Evolutionary conservation across 2,797 vertebrate genomes (phyloP).

Genomic region (Gymnocypris eckloni): DNA sequence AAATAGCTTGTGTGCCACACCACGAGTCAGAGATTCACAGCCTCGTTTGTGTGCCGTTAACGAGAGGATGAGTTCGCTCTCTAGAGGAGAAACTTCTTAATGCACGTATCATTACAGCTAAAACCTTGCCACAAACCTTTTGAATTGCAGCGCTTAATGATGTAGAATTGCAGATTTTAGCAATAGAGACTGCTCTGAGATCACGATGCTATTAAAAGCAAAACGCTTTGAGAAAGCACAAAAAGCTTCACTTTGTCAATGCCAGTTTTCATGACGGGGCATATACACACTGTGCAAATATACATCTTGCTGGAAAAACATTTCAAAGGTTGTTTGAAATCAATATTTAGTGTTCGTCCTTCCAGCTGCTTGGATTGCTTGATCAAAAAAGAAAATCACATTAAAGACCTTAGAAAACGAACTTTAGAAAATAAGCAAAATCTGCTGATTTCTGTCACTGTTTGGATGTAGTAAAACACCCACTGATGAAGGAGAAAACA

Average conservation of each 20-base stretch:
- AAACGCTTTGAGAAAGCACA: neutral
- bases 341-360: neutral
- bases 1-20: conserved; percentile 16
- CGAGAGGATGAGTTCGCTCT: neutral
- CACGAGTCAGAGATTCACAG: conserved; percentile 14
- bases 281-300: neutral
- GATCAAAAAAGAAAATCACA: neutral
- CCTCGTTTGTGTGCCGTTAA: neutral
- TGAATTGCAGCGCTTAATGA: neutral
- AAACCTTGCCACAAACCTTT: neutral
- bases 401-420: neutral
- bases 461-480: neutral
- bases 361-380: neutral
- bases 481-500: neutral
- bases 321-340: neutral
- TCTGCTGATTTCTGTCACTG: neutral
- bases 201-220: conserved; percentile 4
- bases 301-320: neutral
- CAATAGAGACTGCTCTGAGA: neutral
- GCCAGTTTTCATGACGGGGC: neutral
- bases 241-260: conserved; percentile 12
- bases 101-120: neutral
- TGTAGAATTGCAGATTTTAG: neutral
- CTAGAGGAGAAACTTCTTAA: conserved; percentile 2
- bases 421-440: no score